phyloP scores from a whole-genome alignment of 2,888 invertebrate species.

The Orgyia antiqua region DNA sequence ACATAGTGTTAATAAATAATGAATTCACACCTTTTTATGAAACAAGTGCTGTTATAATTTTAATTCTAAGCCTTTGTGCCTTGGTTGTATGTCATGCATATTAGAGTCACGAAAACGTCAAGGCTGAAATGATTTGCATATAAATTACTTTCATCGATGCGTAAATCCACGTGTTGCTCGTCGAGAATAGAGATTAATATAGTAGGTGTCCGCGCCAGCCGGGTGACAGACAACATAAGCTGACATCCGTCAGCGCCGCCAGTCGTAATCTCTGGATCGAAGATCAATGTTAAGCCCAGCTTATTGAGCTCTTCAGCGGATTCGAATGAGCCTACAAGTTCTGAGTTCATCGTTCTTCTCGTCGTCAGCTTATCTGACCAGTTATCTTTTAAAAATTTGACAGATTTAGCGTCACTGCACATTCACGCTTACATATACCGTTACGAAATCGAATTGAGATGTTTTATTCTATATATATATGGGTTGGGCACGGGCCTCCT shows the following conservation, averaged over 20 bases:
- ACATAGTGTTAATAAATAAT: slow-evolving; percentile 24
- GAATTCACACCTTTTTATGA: slow-evolving; percentile 38
- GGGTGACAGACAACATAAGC: slow-evolving; percentile 74
- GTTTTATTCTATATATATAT: too few species aligned
- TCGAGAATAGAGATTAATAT: slow-evolving; percentile 72
- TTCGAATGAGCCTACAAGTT: slow-evolving; percentile 51
- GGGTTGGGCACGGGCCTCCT: too few species aligned
- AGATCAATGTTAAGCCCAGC: slow-evolving; percentile 73
- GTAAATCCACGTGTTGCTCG: slow-evolving; percentile 74
- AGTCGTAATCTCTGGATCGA: slow-evolving; percentile 68
- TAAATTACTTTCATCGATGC: slow-evolving; percentile 73
- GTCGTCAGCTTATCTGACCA: slow-evolving; percentile 42
- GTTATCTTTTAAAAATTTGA: slow-evolving; percentile 61
- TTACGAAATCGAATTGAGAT: slow-evolving; percentile 26
- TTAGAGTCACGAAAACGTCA: slow-evolving; percentile 70
- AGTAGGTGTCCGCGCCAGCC: slow-evolving; percentile 61
- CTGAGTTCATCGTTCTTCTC: slow-evolving; percentile 47
- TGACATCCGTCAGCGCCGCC: slow-evolving; percentile 75
- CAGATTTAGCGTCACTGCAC: slow-evolving; percentile 52
- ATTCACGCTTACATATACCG: slow-evolving; percentile 35
- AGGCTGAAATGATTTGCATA: slow-evolving; percentile 73
- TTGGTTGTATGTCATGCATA: slow-evolving; percentile 48
- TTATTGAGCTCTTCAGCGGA: slow-evolving; percentile 69
- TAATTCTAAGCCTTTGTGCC: slow-evolving; percentile 46
- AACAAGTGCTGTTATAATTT: slow-evolving; percentile 41